Base-by-base conservation (phyloP, 2,113 vertebrate species). In the Caracal caracal region DNA sequence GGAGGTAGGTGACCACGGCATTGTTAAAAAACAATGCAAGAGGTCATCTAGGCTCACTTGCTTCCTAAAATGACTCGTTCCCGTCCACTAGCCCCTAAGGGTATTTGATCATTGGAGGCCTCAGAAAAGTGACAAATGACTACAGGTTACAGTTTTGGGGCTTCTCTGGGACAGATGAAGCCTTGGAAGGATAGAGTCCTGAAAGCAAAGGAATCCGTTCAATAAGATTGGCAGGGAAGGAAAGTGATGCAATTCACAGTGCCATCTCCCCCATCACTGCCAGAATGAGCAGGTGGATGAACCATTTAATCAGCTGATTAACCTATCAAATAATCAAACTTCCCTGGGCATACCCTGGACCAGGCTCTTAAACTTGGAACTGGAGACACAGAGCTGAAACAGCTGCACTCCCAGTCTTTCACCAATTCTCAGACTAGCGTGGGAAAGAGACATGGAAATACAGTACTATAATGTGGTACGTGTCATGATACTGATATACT, bases 51-150 rank as follows among this genome's bases (percentile, higher is more conserved):
- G 93, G 73, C 75, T 93, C 88, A 82, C 82, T 92, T 53, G 53
- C 61, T 95, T 94, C 73, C 90, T 97, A 82, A 76, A 89, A 91
- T 96, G 86, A 93, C 53, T 95, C 82, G 70, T 9, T 51, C 61
- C 71, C 65, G 56, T 81, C 83, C 82, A 53, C 53, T 84, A 89
- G 83, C 68, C 47, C 95, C 47, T 56, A 87, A 37, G 59, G 63
- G 24, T 88, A 87, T 61, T 53, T 66, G 65, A 92, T 93, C 81
- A 90, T 66, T 87, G 89, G 75, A 95, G 65, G 17, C 59, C 75
- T 97, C 76, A 85, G 92, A 53, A 96, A 97, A 95, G 95, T 86
- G 85, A 89, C 78, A 95, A 75, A 88, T 83, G 56, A 89, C 73
- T 93, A 20, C 17, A 93, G 40, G 68, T 83, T 95, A 94, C 5